These are phyloP conservation scores for Prunella fulvescens DNA, from an alignment of 2,113 vertebrate genomes.

Conservation along the genomic window DNA sequence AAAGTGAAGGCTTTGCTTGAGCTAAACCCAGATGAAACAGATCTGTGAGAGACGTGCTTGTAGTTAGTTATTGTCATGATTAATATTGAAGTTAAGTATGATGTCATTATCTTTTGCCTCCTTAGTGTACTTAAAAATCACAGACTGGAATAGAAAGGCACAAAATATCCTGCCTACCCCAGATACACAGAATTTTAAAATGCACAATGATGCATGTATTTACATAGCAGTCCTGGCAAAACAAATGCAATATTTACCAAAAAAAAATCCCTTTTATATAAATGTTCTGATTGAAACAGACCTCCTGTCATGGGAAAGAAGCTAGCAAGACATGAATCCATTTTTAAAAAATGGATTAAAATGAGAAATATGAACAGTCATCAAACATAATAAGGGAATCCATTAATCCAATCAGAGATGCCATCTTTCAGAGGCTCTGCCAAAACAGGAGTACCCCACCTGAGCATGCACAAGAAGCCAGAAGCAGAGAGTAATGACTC, in stretches of 20 bases:
- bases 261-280: not conserved
- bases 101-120: not conserved
- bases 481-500: not conserved
- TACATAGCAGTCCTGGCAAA: not conserved
- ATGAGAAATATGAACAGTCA: not conserved
- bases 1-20: not conserved
- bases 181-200: not conserved
- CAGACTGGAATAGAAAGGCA: not conserved
- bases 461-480: not conserved
- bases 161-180: not conserved
- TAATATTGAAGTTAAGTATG: not conserved
- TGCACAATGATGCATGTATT: not conserved
- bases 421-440: not conserved
- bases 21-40: not conserved
- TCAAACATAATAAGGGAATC: not conserved
- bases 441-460: not conserved
- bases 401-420: not conserved
- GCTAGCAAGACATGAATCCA: not conserved
- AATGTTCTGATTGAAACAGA: not conserved
- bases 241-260: not conserved
- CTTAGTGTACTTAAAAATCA: not conserved
- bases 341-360: not conserved
- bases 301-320: not conserved
- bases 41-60: not conserved
- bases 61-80: not conserved